Percentiles rank a stretch among this genome's conserved stretches.
These are phyloP conservation scores for Chionodraco myersi DNA, from an alignment of 2,113 vertebrate species.

Conservation along the genomic window DNA sequence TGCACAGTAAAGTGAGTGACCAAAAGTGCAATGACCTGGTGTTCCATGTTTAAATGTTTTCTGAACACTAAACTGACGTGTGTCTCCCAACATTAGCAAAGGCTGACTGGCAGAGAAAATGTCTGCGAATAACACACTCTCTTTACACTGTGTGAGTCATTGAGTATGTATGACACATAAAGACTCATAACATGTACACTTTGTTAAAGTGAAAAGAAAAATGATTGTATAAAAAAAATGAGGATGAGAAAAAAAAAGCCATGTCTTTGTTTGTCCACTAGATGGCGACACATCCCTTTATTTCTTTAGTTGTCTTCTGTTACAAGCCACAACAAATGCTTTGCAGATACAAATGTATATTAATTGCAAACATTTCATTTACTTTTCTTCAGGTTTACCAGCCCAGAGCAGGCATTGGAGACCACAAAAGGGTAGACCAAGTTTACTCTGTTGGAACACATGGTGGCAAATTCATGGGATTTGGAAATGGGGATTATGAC, in stretches of 20 bases:
- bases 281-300: slow-evolving; percentile 35
- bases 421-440: neutral
- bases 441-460: slow-evolving; percentile 21
- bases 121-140: neutral
- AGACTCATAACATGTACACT: neutral
- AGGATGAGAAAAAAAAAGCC: neutral
- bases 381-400: neutral
- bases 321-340: neutral
- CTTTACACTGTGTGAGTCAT: neutral
- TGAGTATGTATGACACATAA: no score
- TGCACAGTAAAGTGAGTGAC: slow-evolving; percentile 6
- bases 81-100: neutral
- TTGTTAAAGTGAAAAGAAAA: neutral
- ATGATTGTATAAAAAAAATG: neutral
- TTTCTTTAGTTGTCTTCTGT: neutral
- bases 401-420: neutral
- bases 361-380: neutral
- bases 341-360: neutral
- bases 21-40: slow-evolving; percentile 9
- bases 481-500: slow-evolving; percentile 33
- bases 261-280: slow-evolving; percentile 22
- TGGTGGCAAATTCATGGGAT: slow-evolving; percentile 37
- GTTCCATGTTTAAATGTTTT: neutral
- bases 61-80: neutral
- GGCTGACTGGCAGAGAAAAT: slow-evolving; percentile 2